Evolutionary conservation across 2,888 invertebrate species (phyloP).

Genomic region (Pollenia griseotomentosa): DNA sequence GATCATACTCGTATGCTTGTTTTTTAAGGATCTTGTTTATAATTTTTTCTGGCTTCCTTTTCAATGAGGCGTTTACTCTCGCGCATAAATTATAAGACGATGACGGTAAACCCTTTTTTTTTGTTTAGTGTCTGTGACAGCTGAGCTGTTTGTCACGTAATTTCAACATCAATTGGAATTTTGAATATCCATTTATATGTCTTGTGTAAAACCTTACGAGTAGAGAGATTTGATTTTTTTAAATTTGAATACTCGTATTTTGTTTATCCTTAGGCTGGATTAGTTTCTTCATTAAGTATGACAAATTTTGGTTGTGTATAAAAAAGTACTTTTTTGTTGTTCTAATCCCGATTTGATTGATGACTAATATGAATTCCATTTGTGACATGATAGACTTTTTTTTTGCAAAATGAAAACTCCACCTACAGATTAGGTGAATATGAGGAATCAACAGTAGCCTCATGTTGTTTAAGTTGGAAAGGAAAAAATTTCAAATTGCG

Average conservation of each 20-base stretch:
- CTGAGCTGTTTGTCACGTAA: conserved; percentile 73
- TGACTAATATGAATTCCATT: conserved; percentile 45
- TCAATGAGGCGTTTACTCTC: conserved; percentile 79
- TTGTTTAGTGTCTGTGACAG: conserved; percentile 69
- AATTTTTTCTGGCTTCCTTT: conserved; percentile 41
- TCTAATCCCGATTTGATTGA: conserved; percentile 70
- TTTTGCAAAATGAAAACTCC: background rate
- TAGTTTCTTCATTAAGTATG: conserved; percentile 62
- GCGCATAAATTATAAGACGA: conserved; percentile 81
- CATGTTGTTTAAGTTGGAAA: too few species aligned
- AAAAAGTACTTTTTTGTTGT: conserved; percentile 3
- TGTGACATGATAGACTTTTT: background rate
- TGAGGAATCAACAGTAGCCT: background rate
- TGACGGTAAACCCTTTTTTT: conserved; percentile 76
- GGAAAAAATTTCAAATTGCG: too few species aligned
- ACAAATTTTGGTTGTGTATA: conserved; percentile 59
- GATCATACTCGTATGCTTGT: conserved; percentile 55
- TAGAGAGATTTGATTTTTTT: conserved; percentile 16
- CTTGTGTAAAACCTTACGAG: background rate
- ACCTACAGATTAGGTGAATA: conserved; percentile 25
- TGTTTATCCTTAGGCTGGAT: conserved; percentile 65
- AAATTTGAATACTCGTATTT: conserved; percentile 55
- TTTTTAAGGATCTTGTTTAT: conserved; percentile 60
- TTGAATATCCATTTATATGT: background rate
- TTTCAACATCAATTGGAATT: conserved; percentile 81